A percentile compares a stretch with the other conserved stretches of the same genome.
Evolutionary conservation across 2,797 vertebrate genomes (phyloP).

Genomic region (Sebastes vulpes): DNA sequence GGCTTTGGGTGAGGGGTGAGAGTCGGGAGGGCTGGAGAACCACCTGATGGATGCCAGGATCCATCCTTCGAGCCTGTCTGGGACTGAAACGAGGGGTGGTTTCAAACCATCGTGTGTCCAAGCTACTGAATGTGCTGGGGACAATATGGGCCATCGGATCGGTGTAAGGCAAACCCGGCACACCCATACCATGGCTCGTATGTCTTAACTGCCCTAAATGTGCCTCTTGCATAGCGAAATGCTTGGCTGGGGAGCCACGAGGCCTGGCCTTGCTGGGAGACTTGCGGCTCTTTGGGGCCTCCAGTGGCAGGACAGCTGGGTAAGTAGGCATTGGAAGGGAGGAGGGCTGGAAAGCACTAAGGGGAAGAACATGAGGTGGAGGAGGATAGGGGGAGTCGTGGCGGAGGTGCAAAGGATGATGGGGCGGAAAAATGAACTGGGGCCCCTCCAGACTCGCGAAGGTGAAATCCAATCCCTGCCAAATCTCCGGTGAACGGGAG

Average conservation of each 20-base stretch:
- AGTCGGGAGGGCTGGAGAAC: constrained; percentile 98
- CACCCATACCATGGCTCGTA: constrained; percentile 96
- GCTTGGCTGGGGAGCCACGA: constrained; percentile 92
- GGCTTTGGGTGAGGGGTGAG: constrained; percentile 98
- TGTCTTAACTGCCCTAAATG: constrained; percentile 98
- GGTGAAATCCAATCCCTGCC: constrained; percentile 95
- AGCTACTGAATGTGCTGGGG: constrained; percentile 95
- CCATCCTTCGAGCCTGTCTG: constrained; percentile 93
- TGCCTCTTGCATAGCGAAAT: constrained; percentile 98
- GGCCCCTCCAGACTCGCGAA: constrained; percentile 94
- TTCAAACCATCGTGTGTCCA: constrained; percentile 98
- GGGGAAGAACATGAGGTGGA: constrained; percentile 90
- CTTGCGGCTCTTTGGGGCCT: constrained; percentile 93
- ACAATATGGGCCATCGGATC: constrained; percentile 94
- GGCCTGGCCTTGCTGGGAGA: constrained; percentile 91
- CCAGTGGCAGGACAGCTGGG: constrained; percentile 93
- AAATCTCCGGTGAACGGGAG: constrained; percentile 94
- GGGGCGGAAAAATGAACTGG: constrained; percentile 93
- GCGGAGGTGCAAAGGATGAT: constrained; percentile 90
- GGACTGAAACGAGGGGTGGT: constrained; percentile 95
- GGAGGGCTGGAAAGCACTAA: constrained; percentile 88
- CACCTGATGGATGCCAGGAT: constrained; percentile 97
- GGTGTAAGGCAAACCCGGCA: constrained; percentile 98
- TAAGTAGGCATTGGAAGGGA: constrained; percentile 92
- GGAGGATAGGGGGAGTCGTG: constrained; percentile 90